phyloP scores from a whole-genome alignment of 2,113 vertebrate species.

The Gracilinanus agilis region DNA sequence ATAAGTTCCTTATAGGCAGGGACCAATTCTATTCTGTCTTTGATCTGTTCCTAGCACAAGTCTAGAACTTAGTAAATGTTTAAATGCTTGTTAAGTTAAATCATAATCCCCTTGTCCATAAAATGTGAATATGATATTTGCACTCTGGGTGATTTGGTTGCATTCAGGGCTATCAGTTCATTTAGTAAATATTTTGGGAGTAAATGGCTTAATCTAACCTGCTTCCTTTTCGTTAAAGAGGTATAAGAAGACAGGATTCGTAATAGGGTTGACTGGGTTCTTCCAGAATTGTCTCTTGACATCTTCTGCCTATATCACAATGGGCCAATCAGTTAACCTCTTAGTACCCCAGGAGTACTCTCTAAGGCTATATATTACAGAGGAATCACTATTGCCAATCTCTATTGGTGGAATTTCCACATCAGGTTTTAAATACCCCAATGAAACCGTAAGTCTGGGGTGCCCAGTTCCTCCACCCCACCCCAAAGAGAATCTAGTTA shows the following conservation, averaged over 20 bases:
- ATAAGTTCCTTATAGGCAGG: not conserved
- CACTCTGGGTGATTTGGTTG: not conserved
- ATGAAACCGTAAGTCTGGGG: not conserved
- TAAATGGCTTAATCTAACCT: not conserved
- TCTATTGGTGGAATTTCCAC: not conserved
- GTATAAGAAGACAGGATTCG: not conserved
- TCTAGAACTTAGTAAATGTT: not conserved
- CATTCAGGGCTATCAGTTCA: not conserved
- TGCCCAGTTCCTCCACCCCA: not conserved
- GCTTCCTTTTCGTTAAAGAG: not conserved
- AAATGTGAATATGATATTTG: not conserved
- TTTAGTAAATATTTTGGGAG: not conserved
- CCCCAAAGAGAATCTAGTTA: not conserved
- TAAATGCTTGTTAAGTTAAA: not conserved
- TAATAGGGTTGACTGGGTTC: not conserved
- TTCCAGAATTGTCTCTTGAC: not conserved
- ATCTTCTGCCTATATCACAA: not conserved
- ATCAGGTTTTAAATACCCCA: not conserved
- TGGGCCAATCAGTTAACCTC: not conserved
- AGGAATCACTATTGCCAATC: not conserved
- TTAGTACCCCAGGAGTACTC: not conserved
- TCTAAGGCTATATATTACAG: not conserved
- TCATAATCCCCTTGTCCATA: not conserved
- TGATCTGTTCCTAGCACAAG: not conserved
- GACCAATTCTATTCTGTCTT: not conserved